Conservation (phyloP, 2,113 vertebrate species). For the human (Homo sapiens) region DNA sequence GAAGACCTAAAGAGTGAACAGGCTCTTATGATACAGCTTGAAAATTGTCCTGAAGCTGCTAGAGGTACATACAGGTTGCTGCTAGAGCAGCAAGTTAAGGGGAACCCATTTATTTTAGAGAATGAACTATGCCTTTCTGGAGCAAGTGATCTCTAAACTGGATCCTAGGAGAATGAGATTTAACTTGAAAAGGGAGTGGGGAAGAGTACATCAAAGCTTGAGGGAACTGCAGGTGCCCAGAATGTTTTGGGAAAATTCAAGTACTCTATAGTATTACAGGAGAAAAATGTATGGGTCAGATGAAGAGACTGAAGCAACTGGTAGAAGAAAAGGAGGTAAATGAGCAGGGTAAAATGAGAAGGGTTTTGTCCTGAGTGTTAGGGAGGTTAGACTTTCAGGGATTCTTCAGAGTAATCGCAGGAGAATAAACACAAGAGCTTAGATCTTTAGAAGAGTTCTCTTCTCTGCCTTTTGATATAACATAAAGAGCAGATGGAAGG, state of each 20-base stretch:
- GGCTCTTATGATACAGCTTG: background rate
- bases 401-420: background rate
- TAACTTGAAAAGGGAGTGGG: background rate
- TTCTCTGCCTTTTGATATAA: background rate
- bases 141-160: background rate
- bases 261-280: background rate
- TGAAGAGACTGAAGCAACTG: background rate
- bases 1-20: background rate
- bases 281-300: background rate
- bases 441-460: background rate
- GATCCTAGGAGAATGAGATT: background rate
- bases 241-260: background rate
- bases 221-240: background rate
- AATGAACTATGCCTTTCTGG: background rate
- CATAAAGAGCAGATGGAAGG: background rate
- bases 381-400: background rate
- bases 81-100: background rate
- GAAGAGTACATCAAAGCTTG: background rate
- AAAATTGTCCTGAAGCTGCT: background rate
- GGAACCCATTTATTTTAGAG: background rate
- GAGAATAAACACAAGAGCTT: background rate
- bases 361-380: background rate
- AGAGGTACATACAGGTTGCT: background rate
- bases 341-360: background rate
- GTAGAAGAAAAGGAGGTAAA: background rate